A percentile compares a stretch with the other conserved stretches of the same genome.
Evolutionary conservation across 2,888 invertebrate species (phyloP).

Genomic region (Cephonodes hylas): DNA sequence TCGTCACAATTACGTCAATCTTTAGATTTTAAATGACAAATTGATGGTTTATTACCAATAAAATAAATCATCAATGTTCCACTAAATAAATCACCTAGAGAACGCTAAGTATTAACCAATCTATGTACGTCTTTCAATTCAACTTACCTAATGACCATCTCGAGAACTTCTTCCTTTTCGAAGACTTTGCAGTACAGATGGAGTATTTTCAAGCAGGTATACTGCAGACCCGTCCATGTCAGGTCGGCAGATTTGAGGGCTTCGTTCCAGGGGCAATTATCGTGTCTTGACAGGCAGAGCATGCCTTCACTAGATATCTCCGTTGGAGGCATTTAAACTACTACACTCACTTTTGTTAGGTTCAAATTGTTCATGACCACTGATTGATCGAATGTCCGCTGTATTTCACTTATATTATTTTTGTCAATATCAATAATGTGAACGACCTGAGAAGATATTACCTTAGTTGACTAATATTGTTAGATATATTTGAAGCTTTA

Average conservation of each 20-base stretch:
- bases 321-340: slow-evolving; percentile 74
- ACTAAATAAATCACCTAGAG: not conserved
- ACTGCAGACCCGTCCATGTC: slow-evolving; percentile 91
- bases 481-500: too few species aligned
- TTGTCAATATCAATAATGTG: not conserved
- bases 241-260: slow-evolving; percentile 78
- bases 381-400: not conserved
- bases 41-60: too few species aligned
- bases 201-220: slow-evolving; percentile 90
- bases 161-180: slow-evolving; percentile 89
- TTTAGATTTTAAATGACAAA: too few species aligned
- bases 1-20: too few species aligned
- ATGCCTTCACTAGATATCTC: slow-evolving; percentile 73
- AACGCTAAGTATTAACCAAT: too few species aligned
- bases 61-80: too few species aligned
- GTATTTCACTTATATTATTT: not conserved
- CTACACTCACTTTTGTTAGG: slow-evolving; percentile 19
- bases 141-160: slow-evolving; percentile 88
- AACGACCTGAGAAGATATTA: not conserved
- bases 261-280: slow-evolving; percentile 82
- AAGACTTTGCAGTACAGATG: slow-evolving; percentile 94
- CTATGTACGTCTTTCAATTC: not conserved
- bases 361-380: slow-evolving; percentile 16
- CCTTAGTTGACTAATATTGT: not conserved
- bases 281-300: slow-evolving; percentile 83